These are phyloP conservation scores for Rhopilema esculentum DNA, from an alignment of 30 jellyfish, hydroid and myxozoan genomes.

Conservation along the genomic window DNA sequence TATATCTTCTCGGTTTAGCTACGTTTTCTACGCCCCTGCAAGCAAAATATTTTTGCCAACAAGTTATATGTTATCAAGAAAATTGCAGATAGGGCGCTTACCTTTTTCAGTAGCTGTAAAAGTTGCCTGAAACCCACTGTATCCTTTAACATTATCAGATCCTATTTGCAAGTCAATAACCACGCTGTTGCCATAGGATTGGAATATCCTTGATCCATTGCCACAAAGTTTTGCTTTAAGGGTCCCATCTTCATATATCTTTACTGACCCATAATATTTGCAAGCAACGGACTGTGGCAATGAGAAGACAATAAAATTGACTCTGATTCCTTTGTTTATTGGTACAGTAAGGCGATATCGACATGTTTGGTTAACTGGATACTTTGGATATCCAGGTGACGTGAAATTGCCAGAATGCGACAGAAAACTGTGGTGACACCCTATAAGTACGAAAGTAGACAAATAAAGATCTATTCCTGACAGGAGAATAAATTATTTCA, in stretches of 20 bases:
- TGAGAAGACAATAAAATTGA: not conserved
- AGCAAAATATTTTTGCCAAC: too few species aligned
- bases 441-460: too few species aligned
- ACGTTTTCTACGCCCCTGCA: too few species aligned
- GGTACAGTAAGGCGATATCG: not conserved
- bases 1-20: too few species aligned
- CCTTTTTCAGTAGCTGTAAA: not conserved
- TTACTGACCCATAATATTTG: not conserved
- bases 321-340: not conserved
- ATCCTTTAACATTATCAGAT: not conserved
- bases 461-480: too few species aligned
- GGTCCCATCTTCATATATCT: slow-evolving; percentile 12
- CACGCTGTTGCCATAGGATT: slow-evolving; percentile 11
- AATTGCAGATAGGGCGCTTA: too few species aligned
- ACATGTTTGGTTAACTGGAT: not conserved
- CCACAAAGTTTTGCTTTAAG: slow-evolving; percentile 2
- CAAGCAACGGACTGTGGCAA: not conserved
- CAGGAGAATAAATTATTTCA: too few species aligned
- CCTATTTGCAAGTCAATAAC: not conserved
- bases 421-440: not conserved
- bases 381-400: slow-evolving; percentile 13
- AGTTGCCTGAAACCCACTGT: not conserved
- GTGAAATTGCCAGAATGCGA: slow-evolving; percentile 4
- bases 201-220: not conserved
- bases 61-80: too few species aligned